Evolutionary conservation across 2,888 invertebrate genomes (phyloP), one percentile per base, ranked within the genome.

Genomic region (Ferrisia virgata): DNA sequence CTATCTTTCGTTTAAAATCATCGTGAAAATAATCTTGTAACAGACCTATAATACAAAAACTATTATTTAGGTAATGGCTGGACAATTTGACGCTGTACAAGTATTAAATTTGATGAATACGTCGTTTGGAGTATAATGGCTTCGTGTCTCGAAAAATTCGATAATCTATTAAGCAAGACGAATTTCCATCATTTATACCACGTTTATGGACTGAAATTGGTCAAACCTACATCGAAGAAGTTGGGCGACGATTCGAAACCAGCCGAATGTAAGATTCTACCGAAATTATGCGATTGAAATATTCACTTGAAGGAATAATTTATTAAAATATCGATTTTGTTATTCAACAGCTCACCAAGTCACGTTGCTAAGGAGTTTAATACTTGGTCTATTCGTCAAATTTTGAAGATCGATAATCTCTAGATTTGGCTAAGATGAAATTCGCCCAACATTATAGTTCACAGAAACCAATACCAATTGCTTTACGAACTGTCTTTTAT

Each of bases 91-190:
- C 85, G 95, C 96, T 13, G 93, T 93, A 0, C 94, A 95, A 88
- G 93, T 94, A 0, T 90, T 98, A 82, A 93, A 94, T 87, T 90
- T 98, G 15, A 93, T 47, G 95, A 97, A 89, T 98, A 94, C 90
- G 96, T 97, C 0, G 98, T 98, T 0, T 98, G 98, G 98, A 9
- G 86, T 18, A 93, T 94, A 0, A 93, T 96, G 86, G 92, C 92
- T 64, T 94, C 93, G 88, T 94, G 94, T 87, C 89, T 97, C 83
- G 91, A 92, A n/a, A 94, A 93, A 88, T 90, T 97, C 82, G 92
- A 92, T 85, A 91, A 92, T 76, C 90, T 97, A 39, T 90, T 97
- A 85, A 94, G 95, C 2, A 94, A 96, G 88, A 94, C 96, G 0
- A 93, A 94, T 22, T 91, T 92, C 85, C 92, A 93, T 87, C 92